Evolutionary conservation across 2,888 invertebrate species (phyloP).

Genomic region (Galerucella calmariensis): DNA sequence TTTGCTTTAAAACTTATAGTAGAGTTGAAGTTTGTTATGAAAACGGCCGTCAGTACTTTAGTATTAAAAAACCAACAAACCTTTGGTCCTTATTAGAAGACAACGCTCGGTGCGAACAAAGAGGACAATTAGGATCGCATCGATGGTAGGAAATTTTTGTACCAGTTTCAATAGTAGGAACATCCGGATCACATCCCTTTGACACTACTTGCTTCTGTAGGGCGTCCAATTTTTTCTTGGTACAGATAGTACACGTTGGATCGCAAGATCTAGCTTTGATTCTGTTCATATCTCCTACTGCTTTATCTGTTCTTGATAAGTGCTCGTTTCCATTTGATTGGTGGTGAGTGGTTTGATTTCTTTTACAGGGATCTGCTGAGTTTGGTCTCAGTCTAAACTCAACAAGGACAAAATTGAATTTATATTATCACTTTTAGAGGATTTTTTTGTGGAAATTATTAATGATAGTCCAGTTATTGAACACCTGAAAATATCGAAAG

Average conservation of each 20-base stretch:
- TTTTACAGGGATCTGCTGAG: not conserved
- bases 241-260: not conserved
- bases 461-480: too few species aligned
- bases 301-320: not conserved
- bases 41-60: too few species aligned
- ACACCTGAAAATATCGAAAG: too few species aligned
- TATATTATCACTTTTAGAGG: too few species aligned
- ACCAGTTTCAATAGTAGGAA: not conserved
- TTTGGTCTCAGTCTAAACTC: not conserved
- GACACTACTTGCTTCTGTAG: not conserved
- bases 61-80: too few species aligned
- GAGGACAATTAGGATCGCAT: slow-evolving; percentile 8
- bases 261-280: not conserved
- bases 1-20: too few species aligned
- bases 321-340: not conserved
- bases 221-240: not conserved
- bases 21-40: too few species aligned
- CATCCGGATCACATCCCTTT: not conserved
- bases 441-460: too few species aligned
- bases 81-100: not conserved
- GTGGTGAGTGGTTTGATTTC: not conserved
- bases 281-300: not conserved
- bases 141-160: not conserved
- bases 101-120: not conserved
- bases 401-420: not conserved